Conservation (phyloP, 1,140 invertebrate genomes). For the Drosophila athabasca region DNA sequence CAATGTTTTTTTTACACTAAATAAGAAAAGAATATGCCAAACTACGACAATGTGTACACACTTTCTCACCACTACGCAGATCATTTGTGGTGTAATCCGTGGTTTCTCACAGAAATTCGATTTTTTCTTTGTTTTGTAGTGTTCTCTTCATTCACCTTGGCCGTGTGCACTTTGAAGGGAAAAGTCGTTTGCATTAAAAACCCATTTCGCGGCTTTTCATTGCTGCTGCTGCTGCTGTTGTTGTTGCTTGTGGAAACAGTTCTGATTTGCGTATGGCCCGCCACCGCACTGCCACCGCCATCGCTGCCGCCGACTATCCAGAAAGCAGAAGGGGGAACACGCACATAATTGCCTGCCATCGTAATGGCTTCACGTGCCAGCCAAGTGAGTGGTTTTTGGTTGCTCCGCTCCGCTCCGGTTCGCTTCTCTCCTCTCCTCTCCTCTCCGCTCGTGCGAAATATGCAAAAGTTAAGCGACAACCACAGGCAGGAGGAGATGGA, state of each 20-base stretch:
- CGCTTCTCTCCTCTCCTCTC: constrained; percentile 1
- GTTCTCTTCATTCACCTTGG: constrained; percentile 67
- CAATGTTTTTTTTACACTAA: no score
- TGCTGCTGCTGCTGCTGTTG: constrained; percentile 33
- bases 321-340: constrained; percentile 42
- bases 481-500: constrained; percentile 13
- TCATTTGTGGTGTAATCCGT: not conserved
- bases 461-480: constrained; percentile 56
- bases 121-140: constrained; percentile 29
- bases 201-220: constrained; percentile 71
- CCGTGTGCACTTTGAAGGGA: constrained; percentile 56
- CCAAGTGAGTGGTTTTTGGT: constrained; percentile 35
- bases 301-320: not conserved
- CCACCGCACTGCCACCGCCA: not conserved
- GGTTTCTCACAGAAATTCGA: not conserved
- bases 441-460: constrained; percentile 26
- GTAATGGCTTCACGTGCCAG: constrained; percentile 73
- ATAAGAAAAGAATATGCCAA: no score
- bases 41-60: no score
- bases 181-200: constrained; percentile 76
- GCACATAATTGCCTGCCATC: constrained; percentile 78
- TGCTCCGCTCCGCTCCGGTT: not conserved
- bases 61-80: no score
- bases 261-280: constrained; percentile 54
- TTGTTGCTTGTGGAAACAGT: constrained; percentile 10